These are phyloP conservation scores for Arvicanthis niloticus DNA, from an alignment of 2,113 vertebrate species.

Conservation along the genomic window DNA sequence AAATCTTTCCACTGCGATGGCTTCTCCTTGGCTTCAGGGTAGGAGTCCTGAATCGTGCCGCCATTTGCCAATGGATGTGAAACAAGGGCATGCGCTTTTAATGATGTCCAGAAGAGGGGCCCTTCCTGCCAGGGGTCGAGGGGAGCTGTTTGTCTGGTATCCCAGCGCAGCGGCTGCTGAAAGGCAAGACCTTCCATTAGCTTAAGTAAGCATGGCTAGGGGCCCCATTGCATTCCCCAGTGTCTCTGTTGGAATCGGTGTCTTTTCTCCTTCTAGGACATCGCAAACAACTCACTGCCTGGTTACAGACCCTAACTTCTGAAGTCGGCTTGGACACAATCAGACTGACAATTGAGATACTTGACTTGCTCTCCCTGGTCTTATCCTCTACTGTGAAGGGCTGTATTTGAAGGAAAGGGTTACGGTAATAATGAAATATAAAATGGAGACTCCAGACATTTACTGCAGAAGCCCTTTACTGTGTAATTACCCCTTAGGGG, in stretches of 20 bases:
- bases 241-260: constrained; percentile 92
- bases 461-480: background rate
- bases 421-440: constrained; percentile 12
- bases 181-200: constrained; percentile 96
- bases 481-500: background rate
- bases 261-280: constrained; percentile 83
- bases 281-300: constrained; percentile 87
- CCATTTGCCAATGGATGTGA: constrained; percentile 85
- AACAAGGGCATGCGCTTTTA: constrained; percentile 90
- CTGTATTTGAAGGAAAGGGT: constrained; percentile 33
- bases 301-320: constrained; percentile 73
- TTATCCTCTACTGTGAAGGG: background rate
- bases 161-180: constrained; percentile 92
- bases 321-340: constrained; percentile 63
- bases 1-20: constrained; percentile 71
- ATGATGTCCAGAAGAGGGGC: constrained; percentile 93
- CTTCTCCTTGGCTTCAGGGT: constrained; percentile 77
- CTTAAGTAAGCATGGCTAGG: constrained; percentile 93
- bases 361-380: constrained; percentile 62
- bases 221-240: constrained; percentile 93
- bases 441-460: background rate
- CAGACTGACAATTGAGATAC: constrained; percentile 64
- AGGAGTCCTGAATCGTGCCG: constrained; percentile 62
- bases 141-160: constrained; percentile 95
- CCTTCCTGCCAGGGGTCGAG: constrained; percentile 91